These are phyloP conservation scores for Oncorhynchus keta DNA, from an alignment of 2,113 vertebrate genomes.

Conservation along the genomic window DNA sequence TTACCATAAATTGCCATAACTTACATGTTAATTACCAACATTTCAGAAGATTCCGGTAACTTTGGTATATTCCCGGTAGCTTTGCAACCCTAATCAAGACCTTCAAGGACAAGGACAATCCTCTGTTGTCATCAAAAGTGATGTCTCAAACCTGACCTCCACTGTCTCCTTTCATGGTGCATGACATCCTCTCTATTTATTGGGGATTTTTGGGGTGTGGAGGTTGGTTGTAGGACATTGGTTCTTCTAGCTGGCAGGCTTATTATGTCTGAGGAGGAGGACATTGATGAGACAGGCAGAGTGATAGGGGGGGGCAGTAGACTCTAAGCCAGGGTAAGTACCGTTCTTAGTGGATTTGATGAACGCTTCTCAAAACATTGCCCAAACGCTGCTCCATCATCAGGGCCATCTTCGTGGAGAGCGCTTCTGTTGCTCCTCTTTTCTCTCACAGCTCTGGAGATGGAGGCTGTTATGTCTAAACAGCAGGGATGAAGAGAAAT, in stretches of 20 bases:
- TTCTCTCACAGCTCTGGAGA: neutral
- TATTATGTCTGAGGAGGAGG: constrained; percentile 13
- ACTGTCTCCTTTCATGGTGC: neutral
- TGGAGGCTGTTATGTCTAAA: neutral
- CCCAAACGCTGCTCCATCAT: neutral
- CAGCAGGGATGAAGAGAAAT: neutral
- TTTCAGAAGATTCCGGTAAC: no score
- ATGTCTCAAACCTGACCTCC: constrained; percentile 10
- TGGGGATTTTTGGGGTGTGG: neutral
- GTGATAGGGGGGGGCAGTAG: neutral
- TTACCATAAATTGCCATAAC: no score
- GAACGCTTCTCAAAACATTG: no score
- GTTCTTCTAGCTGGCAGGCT: constrained; percentile 15
- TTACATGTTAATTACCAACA: no score
- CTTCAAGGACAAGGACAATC: neutral
- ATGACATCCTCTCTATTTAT: constrained; percentile 2
- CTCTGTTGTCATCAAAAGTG: constrained; percentile 33
- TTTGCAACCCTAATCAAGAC: no score
- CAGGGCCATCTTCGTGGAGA: neutral
- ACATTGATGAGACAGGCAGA: constrained; percentile 38
- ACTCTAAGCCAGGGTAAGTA: constrained; percentile 1
- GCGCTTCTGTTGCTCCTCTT: neutral
- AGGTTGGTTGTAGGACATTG: constrained; percentile 2
- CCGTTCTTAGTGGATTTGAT: neutral
- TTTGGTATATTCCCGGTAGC: no score